Percentiles rank a stretch among this genome's conserved stretches.
These are phyloP conservation scores for Polylopha cassiicola DNA, from an alignment of 2,888 invertebrate species.

Conservation along the genomic window DNA sequence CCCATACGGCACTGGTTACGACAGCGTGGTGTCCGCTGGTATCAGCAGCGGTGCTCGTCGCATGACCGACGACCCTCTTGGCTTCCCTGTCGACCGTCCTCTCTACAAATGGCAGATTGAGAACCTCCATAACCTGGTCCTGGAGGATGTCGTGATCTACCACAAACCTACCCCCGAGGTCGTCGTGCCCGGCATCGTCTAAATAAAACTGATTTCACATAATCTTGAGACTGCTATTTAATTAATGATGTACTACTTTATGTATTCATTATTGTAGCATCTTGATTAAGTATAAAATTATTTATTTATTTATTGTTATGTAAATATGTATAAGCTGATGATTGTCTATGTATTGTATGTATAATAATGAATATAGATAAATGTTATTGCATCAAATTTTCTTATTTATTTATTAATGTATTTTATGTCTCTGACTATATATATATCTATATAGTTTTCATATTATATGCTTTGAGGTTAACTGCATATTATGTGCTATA, in stretches of 20 bases:
- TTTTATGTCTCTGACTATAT: too few relatives aligned
- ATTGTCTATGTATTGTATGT: neutral
- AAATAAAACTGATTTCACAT: too few relatives aligned
- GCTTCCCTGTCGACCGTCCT: conserved; percentile 77
- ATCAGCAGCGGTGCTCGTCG: conserved; percentile 62
- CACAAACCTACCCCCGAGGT: conserved; percentile 68
- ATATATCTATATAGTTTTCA: too few relatives aligned
- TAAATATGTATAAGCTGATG: conserved; percentile 29
- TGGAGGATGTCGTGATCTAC: conserved; percentile 71
- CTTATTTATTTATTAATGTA: too few relatives aligned
- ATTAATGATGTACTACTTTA: too few relatives aligned
- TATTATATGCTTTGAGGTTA: too few relatives aligned
- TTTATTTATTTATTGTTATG: conserved; percentile 5
- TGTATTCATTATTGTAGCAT: too few relatives aligned
- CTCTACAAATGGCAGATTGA: conserved; percentile 53
- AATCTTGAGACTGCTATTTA: too few relatives aligned
- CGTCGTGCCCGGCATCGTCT: conserved; percentile 39
- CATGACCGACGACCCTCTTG: conserved; percentile 67
- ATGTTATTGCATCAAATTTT: neutral
- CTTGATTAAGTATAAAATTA: too few relatives aligned
- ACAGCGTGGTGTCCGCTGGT: conserved; percentile 70
- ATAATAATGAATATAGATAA: neutral
- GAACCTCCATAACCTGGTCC: conserved; percentile 62
- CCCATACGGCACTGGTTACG: conserved; percentile 54
- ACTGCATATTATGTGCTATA: too few relatives aligned